Base-by-base conservation (phyloP, 2,113 vertebrate species). In the Sander vitreus region DNA sequence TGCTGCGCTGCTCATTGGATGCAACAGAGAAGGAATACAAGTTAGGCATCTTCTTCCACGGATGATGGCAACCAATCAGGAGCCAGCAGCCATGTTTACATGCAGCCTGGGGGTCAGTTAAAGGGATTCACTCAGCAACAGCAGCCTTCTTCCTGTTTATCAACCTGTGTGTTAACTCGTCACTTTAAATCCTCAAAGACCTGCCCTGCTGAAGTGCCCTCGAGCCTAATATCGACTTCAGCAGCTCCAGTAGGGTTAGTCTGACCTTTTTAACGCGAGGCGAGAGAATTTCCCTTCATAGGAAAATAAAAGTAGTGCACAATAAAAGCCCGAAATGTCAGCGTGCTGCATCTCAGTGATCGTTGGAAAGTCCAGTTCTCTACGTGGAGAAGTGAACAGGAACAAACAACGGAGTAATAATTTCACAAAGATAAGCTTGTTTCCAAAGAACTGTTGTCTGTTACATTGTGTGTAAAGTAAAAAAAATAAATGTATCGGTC, bases 1-100 rank as follows among this genome's bases (percentile, higher is more conserved):
- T 97, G 97, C 88, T 97, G 97, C 85, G 98, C 98, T 99, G 59
- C 55, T 53, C 63, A 39, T 53, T 15, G 53, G 83, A 89, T 2
- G 66, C 39, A 43, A 11, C 11, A 5, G 8, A 9, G 15, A 13
- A 16, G 21, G 1, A 47, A 9, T 33, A 16, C 9, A 21, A 57
- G 33, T 68, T 10, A 30, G 9, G 5, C 1, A 12, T 48, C 71
- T 73, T 47, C 4, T 73, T 47, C 2, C 2, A 21, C 8, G 21
- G 43, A 14, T 0, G 45, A 47, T 0, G 6, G 47, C 43, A 59
- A 45, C 54, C 71, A 39, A 39, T 67, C 27, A 76, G 58, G n/a
- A 82, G 70, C 0, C 51, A 18, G 69, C 2, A 25, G 3, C 39
- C 57, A 18, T 70, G 88, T 76, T 83, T 75, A 75, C 90, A 67